phyloP scores from a whole-genome alignment of 30 jellyfish, hydroid and myxozoan species.

The Rhopilema esculentum region DNA sequence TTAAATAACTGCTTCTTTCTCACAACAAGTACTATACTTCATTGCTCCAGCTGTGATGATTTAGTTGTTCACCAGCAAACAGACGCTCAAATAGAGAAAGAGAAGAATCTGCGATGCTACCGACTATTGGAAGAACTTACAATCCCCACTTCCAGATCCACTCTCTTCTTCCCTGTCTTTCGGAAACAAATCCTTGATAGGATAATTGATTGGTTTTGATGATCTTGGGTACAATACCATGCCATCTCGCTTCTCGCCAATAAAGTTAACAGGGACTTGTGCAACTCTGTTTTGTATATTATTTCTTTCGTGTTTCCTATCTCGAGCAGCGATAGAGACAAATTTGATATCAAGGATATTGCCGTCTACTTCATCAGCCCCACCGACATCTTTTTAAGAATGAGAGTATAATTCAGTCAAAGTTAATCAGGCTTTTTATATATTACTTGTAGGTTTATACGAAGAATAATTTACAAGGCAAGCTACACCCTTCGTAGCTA shows the following conservation, averaged over 20 bases:
- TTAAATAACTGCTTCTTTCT: too few species aligned
- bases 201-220: conserved; percentile 48
- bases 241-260: conserved; percentile 27
- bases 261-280: conserved; percentile 1
- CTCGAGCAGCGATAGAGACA: conserved; percentile 38
- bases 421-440: not conserved
- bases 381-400: not conserved
- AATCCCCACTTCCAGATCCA: conserved; percentile 60
- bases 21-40: too few species aligned
- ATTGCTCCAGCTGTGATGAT: too few species aligned
- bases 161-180: conserved; percentile 55
- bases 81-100: not conserved
- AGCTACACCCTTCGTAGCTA: too few species aligned
- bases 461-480: too few species aligned
- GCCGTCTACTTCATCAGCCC: conserved; percentile 20
- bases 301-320: not conserved
- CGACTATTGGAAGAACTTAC: not conserved
- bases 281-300: not conserved
- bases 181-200: conserved; percentile 58
- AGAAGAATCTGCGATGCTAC: not conserved
- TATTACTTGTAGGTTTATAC: too few species aligned
- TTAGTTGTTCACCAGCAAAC: too few species aligned
- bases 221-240: conserved; percentile 15
- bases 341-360: conserved; percentile 38
- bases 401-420: not conserved